Percentiles rank a stretch among this genome's conserved stretches.
phyloP scores from a whole-genome alignment of 30 jellyfish, hydroid and myxozoan genomes.

The Hydractinia symbiolongicarpus region DNA sequence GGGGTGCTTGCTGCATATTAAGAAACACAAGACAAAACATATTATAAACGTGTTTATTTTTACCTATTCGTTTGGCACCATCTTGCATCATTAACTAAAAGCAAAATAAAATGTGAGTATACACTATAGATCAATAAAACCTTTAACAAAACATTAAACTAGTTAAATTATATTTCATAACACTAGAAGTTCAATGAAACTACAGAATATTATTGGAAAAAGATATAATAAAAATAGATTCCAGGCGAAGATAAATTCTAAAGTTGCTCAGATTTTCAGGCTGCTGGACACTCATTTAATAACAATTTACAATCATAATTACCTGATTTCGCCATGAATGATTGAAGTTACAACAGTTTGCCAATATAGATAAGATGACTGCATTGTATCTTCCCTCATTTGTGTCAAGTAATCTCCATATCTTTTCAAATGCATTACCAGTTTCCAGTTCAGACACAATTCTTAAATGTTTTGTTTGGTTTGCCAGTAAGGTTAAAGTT shows the following conservation, averaged over 20 bases:
- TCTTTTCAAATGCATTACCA: background rate
- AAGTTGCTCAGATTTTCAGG: background rate
- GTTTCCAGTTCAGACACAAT: background rate
- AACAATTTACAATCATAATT: background rate
- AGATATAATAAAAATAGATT: background rate
- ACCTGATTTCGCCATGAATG: slow-evolving; percentile 16
- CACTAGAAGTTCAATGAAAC: background rate
- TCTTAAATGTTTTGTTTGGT: background rate
- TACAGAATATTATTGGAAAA: background rate
- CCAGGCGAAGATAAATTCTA: background rate
- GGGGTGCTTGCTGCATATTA: no score
- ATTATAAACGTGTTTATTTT: no score
- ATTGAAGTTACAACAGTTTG: slow-evolving; percentile 20
- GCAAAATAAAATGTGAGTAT: no score
- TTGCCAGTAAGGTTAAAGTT: background rate
- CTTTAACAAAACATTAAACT: background rate
- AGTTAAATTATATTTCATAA: background rate
- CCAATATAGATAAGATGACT: slow-evolving; percentile 24
- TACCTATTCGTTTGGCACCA: no score
- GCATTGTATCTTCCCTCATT: background rate
- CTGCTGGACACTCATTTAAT: background rate
- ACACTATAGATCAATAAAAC: no score
- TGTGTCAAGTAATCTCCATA: background rate
- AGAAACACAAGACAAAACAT: no score
- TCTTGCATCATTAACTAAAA: no score